Evolutionary conservation across 2,888 invertebrate species (phyloP).

Genomic region (Mimas tiliae): DNA sequence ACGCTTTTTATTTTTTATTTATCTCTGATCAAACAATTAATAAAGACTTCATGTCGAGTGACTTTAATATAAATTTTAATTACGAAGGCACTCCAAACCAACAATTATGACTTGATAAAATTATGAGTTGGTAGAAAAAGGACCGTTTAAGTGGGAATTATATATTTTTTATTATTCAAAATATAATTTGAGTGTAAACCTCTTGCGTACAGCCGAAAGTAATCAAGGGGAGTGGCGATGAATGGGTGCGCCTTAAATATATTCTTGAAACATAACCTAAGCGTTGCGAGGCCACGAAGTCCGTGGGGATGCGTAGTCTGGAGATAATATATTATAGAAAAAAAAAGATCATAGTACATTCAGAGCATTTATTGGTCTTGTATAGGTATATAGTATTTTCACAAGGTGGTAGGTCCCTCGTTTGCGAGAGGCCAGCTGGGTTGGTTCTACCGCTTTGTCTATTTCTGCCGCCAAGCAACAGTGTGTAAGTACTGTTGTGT

Average conservation of each 20-base stretch:
- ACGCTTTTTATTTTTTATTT: background rate
- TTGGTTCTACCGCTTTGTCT: too few species aligned
- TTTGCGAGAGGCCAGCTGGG: too few species aligned
- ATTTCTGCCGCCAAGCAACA: too few species aligned
- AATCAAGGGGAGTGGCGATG: conserved; percentile 53
- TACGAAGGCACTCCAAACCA: conserved; percentile 31
- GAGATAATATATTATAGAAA: background rate
- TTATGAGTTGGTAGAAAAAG: conserved; percentile 33
- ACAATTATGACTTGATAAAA: conserved; percentile 39
- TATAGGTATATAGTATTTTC: too few species aligned
- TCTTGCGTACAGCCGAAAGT: conserved; percentile 44
- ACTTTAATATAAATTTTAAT: conserved; percentile 35
- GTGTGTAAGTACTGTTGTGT: too few species aligned
- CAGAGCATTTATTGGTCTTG: too few species aligned
- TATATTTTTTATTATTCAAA: conserved; percentile 34
- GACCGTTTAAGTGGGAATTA: conserved; percentile 31
- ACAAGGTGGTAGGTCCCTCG: too few species aligned
- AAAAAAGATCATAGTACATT: background rate
- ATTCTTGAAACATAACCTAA: conserved; percentile 33
- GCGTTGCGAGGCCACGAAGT: conserved; percentile 18
- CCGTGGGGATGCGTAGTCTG: background rate
- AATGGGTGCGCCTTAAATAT: conserved; percentile 39
- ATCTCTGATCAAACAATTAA: background rate
- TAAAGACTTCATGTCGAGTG: conserved; percentile 1
- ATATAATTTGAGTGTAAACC: conserved; percentile 42